Conservation (phyloP, 2,797 vertebrate genomes). For the Dicrostonyx torquatus region DNA sequence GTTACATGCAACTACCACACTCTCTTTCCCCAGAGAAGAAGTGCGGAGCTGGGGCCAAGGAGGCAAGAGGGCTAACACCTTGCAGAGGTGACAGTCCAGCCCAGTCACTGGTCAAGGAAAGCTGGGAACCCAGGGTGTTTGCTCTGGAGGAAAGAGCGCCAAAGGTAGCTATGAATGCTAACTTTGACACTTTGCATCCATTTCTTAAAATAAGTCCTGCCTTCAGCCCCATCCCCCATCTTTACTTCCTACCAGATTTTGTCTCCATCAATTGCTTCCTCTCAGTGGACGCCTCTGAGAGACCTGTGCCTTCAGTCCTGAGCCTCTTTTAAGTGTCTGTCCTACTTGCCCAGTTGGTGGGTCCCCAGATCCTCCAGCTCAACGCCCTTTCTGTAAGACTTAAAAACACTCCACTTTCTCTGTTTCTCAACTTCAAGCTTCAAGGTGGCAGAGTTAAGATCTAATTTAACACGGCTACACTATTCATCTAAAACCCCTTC, state of each 20-base stretch:
- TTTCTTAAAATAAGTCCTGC: background rate
- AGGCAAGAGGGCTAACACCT: background rate
- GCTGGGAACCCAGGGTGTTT: background rate
- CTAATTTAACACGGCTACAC: background rate
- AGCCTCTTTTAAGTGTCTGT: background rate
- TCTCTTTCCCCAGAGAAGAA: background rate
- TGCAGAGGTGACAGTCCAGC: background rate
- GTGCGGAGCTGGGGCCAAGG: background rate
- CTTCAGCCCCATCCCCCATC: background rate
- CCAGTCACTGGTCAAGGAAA: background rate
- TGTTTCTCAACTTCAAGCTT: slow-evolving; percentile 85
- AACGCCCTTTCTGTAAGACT: background rate
- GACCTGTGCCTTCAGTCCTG: background rate
- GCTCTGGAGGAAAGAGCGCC: background rate
- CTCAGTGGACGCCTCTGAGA: background rate
- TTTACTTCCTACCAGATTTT: background rate
- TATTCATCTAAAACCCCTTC: background rate
- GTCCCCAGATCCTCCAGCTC: background rate
- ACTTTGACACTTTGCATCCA: too few species aligned
- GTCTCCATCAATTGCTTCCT: too few species aligned
- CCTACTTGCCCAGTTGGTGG: background rate
- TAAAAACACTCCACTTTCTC: slow-evolving; percentile 86
- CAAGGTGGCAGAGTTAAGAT: slow-evolving; percentile 85
- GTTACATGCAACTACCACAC: background rate
- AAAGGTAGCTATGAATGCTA: background rate